Percentiles rank a stretch among this genome's conserved stretches.
phyloP scores from a whole-genome alignment of 2,797 vertebrate genomes.

The Schizopygopsis malacanthus region DNA sequence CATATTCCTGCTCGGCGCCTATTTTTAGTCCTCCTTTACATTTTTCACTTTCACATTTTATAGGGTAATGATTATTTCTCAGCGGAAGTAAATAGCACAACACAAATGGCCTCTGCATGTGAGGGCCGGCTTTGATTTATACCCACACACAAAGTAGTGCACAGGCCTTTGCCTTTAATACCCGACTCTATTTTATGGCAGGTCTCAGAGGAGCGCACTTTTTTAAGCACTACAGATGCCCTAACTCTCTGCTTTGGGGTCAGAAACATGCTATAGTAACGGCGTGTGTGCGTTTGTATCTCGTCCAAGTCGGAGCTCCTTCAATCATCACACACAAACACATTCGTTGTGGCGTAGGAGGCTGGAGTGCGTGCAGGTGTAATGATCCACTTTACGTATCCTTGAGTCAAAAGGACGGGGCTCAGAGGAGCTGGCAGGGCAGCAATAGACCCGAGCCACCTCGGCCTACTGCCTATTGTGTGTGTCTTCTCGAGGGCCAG shows the following conservation, averaged over 20 bases:
- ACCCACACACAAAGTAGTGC: slow-evolving; percentile 64
- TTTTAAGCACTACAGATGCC: not conserved
- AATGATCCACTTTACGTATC: slow-evolving; percentile 56
- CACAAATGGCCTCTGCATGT: slow-evolving; percentile 73
- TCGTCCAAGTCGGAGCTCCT: slow-evolving; percentile 53
- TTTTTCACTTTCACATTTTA: slow-evolving; percentile 77
- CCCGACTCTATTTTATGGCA: slow-evolving; percentile 43
- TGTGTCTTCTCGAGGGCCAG: slow-evolving; percentile 66
- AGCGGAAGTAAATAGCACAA: slow-evolving; percentile 75
- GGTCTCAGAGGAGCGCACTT: slow-evolving; percentile 37
- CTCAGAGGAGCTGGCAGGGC: slow-evolving; percentile 73
- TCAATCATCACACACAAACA: slow-evolving; percentile 58
- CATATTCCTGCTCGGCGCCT: slow-evolving; percentile 70
- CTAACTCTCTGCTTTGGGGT: not conserved
- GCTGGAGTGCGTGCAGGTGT: slow-evolving; percentile 83
- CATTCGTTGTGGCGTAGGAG: slow-evolving; percentile 64
- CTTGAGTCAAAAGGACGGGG: slow-evolving; percentile 63
- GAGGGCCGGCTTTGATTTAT: slow-evolving; percentile 76
- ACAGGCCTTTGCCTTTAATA: slow-evolving; percentile 51
- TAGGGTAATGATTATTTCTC: slow-evolving; percentile 79
- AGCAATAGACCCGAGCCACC: slow-evolving; percentile 74
- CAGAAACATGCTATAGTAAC: not conserved
- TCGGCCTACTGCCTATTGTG: slow-evolving; percentile 72
- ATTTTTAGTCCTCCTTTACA: slow-evolving; percentile 77
- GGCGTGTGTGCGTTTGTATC: slow-evolving; percentile 26